A percentile compares a stretch with the other conserved stretches of the same genome.
Evolutionary conservation across 2,888 invertebrate species (phyloP).

Genomic region (Spodoptera picta): DNA sequence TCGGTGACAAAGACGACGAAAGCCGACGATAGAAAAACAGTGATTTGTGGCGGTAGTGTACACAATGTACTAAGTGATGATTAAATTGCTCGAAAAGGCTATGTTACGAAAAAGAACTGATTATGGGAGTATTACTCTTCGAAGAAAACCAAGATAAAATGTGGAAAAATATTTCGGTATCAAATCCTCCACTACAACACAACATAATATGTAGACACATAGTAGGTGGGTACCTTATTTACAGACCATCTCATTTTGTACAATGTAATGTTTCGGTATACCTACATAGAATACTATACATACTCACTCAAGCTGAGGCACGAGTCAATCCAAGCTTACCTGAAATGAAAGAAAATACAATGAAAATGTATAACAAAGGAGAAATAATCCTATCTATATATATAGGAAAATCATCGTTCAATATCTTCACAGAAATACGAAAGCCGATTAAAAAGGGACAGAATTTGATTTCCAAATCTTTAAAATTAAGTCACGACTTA

Average conservation of each 20-base stretch:
- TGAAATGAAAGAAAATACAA: conserved; percentile 61
- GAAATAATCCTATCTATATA: not conserved
- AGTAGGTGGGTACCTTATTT: not conserved
- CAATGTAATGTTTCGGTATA: not conserved
- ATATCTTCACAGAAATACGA: conserved; percentile 7
- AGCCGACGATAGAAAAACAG: conserved; percentile 41
- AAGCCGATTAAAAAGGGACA: conserved; percentile 14
- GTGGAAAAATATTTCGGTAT: too few relatives aligned
- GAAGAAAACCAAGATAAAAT: too few relatives aligned
- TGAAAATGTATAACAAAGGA: conserved; percentile 14
- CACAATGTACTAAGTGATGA: conserved; percentile 22
- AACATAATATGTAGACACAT: not conserved
- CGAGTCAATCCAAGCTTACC: conserved; percentile 63
- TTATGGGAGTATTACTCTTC: too few relatives aligned
- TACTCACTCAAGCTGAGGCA: conserved; percentile 38
- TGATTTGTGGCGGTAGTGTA: conserved; percentile 48
- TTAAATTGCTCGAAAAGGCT: conserved; percentile 33
- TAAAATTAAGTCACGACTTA: conserved; percentile 3
- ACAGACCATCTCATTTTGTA: not conserved
- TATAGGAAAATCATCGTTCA: conserved; percentile 15
- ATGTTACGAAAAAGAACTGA: too few relatives aligned
- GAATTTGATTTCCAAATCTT: not conserved
- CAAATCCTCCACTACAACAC: too few relatives aligned
- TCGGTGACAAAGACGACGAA: conserved; percentile 41
- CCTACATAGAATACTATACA: not conserved